These are phyloP conservation scores for Eurytoma adleriae DNA, from an alignment of 2,888 invertebrate species.

Conservation along the genomic window DNA sequence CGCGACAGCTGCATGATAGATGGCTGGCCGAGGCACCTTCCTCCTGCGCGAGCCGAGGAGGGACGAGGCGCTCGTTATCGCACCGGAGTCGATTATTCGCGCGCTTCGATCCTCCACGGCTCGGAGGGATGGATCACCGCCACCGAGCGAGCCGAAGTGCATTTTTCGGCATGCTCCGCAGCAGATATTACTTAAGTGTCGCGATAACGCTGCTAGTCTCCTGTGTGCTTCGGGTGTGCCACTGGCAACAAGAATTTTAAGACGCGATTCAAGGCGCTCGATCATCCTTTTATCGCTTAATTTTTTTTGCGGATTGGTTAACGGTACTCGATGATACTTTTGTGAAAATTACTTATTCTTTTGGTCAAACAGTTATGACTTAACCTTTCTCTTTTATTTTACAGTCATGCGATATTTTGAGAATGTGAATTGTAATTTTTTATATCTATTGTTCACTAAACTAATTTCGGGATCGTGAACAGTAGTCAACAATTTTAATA, in stretches of 20 bases:
- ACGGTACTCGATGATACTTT: neutral
- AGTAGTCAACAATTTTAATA: no score
- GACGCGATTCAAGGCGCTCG: no score
- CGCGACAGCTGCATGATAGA: slow-evolving; percentile 71
- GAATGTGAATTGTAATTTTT: no score
- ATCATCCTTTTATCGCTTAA: neutral
- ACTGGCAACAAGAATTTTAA: no score
- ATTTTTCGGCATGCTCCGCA: slow-evolving; percentile 55
- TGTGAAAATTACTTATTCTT: no score
- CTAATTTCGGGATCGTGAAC: no score
- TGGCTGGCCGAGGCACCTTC: slow-evolving; percentile 37
- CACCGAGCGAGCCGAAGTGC: slow-evolving; percentile 41
- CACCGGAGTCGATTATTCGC: slow-evolving; percentile 51
- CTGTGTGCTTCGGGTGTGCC: no score
- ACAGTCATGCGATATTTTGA: no score
- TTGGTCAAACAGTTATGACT: no score
- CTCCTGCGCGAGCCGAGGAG: neutral
- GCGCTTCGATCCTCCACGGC: slow-evolving; percentile 11
- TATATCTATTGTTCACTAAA: no score
- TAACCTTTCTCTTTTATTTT: no score
- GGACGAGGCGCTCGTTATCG: slow-evolving; percentile 46
- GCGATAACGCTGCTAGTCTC: slow-evolving; percentile 41
- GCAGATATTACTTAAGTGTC: slow-evolving; percentile 40
- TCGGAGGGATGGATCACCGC: slow-evolving; percentile 38
- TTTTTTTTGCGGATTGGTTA: slow-evolving; percentile 8